Evolutionary conservation across 1,140 invertebrate species (phyloP).

Genomic region (Cyrtorhinus lividipennis): DNA sequence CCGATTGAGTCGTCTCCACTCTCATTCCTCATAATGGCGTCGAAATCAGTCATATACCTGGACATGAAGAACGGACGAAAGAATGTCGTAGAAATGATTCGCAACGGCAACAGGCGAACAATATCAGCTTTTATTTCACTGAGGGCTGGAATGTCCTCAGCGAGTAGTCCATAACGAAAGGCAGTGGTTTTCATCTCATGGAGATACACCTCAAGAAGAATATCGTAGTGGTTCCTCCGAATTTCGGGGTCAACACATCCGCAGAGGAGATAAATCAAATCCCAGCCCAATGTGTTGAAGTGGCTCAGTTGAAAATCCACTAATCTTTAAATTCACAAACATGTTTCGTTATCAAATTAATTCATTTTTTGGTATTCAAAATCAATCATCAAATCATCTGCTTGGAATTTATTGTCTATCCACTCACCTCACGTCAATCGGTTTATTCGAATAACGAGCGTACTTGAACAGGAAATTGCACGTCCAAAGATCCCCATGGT

Average conservation of each 20-base stretch:
- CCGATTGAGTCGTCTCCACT: background rate
- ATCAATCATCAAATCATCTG: no score
- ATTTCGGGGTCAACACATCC: background rate
- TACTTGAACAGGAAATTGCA: conserved; percentile 37
- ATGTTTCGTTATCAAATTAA: no score
- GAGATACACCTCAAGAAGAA: background rate
- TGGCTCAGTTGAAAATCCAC: conserved; percentile 18
- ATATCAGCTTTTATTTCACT: background rate
- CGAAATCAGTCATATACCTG: background rate
- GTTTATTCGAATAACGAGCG: background rate
- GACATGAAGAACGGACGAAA: background rate
- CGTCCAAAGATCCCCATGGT: conserved; percentile 37
- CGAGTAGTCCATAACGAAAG: background rate
- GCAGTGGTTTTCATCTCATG: background rate
- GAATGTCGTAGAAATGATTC: background rate
- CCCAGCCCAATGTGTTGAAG: conserved; percentile 12
- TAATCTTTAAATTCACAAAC: conserved; percentile 11
- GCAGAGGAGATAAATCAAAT: conserved; percentile 10
- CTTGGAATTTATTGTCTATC: background rate
- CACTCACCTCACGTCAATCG: background rate
- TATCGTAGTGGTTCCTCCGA: background rate
- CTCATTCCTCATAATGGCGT: background rate
- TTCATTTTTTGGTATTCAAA: no score
- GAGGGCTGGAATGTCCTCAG: background rate
- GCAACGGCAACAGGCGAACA: background rate